These are phyloP conservation scores for Macaria liturata DNA, from an alignment of 2,888 invertebrate species.

Conservation along the genomic window DNA sequence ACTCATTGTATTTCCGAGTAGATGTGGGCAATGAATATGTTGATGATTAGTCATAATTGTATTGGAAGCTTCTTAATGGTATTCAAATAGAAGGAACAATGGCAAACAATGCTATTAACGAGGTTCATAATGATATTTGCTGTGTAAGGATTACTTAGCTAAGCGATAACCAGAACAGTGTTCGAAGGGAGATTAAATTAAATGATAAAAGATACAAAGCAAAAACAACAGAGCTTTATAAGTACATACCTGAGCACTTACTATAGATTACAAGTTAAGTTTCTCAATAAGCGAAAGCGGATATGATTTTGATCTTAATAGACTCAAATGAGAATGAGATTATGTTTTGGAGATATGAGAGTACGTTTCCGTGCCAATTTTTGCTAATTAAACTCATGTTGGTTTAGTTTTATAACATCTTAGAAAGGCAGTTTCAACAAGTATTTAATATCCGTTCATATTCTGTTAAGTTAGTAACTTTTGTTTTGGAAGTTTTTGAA, in stretches of 20 bases:
- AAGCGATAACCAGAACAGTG: conserved; percentile 18
- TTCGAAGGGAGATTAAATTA: conserved; percentile 26
- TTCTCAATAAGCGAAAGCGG: too few species aligned
- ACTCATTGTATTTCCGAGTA: conserved; percentile 8
- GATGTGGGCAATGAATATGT: conserved; percentile 4
- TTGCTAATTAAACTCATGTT: too few species aligned
- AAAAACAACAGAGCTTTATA: conserved; percentile 13
- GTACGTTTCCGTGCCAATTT: too few species aligned
- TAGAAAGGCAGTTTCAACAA: too few species aligned
- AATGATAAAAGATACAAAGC: conserved; percentile 25
- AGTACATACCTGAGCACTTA: neutral
- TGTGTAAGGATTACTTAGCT: conserved; percentile 24
- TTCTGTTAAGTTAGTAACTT: too few species aligned
- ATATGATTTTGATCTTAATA: too few species aligned
- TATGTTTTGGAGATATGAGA: too few species aligned
- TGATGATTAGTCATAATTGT: conserved; percentile 8
- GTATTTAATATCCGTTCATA: too few species aligned
- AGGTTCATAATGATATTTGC: conserved; percentile 26
- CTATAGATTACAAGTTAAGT: too few species aligned
- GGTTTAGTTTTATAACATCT: too few species aligned
- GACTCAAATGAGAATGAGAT: too few species aligned
- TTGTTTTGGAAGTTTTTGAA: too few species aligned
- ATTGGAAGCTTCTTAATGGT: conserved; percentile 24
- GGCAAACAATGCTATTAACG: conserved; percentile 15
- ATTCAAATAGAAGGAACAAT: conserved; percentile 27